A percentile compares a stretch with the other conserved stretches of the same genome.
phyloP scores from a whole-genome alignment of 1,140 invertebrate species.

The Drosophila sucinea region DNA sequence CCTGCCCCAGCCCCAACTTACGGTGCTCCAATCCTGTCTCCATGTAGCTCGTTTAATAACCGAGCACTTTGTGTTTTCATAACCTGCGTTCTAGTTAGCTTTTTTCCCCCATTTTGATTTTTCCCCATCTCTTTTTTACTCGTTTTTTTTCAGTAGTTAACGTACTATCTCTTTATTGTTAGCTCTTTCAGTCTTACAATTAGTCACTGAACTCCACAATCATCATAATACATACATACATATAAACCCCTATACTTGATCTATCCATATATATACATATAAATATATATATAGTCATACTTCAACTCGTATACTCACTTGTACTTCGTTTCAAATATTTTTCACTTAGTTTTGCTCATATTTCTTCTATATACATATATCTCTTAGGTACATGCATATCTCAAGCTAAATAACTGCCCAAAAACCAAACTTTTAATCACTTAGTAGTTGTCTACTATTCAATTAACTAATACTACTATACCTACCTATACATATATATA shows the following conservation, averaged over 20 bases:
- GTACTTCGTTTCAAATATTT: slow-evolving; percentile 13
- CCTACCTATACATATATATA: neutral
- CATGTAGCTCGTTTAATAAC: slow-evolving; percentile 57
- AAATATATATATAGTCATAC: slow-evolving; percentile 30
- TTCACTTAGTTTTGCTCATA: slow-evolving; percentile 53
- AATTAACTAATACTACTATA: slow-evolving; percentile 1
- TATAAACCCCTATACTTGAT: slow-evolving; percentile 29
- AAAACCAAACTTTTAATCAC: slow-evolving; percentile 43
- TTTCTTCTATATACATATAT: slow-evolving; percentile 57
- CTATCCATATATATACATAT: slow-evolving; percentile 18
- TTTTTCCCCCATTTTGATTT: slow-evolving; percentile 25
- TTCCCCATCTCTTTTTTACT: slow-evolving; percentile 18
- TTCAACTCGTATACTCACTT: slow-evolving; percentile 38
- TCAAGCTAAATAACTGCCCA: neutral
- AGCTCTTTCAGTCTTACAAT: slow-evolving; percentile 43
- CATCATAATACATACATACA: neutral
- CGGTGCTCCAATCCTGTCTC: neutral
- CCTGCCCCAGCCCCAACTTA: neutral
- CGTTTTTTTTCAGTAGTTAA: slow-evolving; percentile 31
- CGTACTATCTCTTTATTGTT: neutral
- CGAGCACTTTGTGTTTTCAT: slow-evolving; percentile 72
- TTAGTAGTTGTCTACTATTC: slow-evolving; percentile 49
- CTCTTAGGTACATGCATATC: slow-evolving; percentile 52
- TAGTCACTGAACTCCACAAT: slow-evolving; percentile 52
- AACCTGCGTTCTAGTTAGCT: slow-evolving; percentile 66